Evolutionary conservation across 1,140 invertebrate genomes (phyloP), one percentile per base, ranked within the genome.

Genomic region (Sinella curviseta): DNA sequence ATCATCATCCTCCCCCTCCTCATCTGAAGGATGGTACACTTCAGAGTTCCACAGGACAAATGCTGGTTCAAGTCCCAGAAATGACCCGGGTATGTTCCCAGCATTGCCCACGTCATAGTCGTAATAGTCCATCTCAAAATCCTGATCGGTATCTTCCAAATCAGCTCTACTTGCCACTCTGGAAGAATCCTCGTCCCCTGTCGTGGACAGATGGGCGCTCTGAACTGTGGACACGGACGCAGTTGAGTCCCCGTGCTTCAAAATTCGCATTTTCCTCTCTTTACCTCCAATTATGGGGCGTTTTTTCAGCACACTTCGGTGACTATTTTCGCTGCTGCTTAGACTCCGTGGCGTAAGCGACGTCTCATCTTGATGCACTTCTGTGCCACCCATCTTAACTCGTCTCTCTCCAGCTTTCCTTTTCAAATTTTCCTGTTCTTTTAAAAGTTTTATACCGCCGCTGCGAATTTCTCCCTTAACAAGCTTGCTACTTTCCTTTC

Each of bases 111-210:
- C 81, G 28, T 84, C 81, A 57, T 82, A 82, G 77, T 84, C 83
- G 39, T 84, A 84, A 55, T 84, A 84, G 70, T 84, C 83, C 83
- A 84, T 83, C 70, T 81, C 82, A 34, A 83, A 79, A 26, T 82
- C 83, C 35, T 81, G 78, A 33, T 83, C 82, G 17, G 79, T 48
- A 24, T 81, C 80, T 33, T 77, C 75, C 28, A 77, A 26, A 28
- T 79, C 77, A 24, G 30, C 35, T 36, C 80, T 54, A 26, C 55
- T 60, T 8, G 55, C 55, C 8, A 60, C 55, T 60, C 55, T 33
- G 34, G 74, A 48, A 39, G 74, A 48, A 14, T 39, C 34, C n/a
- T 36, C 74, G 17, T 39, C 74, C 8, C 74, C 3, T 1, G 24
- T 48, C 14, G 1, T 75, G 12, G 70, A 74, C 30, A 31, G 12